Base-by-base conservation (phyloP, 2,888 invertebrate genomes). In the Micoletzkya japonica region DNA sequence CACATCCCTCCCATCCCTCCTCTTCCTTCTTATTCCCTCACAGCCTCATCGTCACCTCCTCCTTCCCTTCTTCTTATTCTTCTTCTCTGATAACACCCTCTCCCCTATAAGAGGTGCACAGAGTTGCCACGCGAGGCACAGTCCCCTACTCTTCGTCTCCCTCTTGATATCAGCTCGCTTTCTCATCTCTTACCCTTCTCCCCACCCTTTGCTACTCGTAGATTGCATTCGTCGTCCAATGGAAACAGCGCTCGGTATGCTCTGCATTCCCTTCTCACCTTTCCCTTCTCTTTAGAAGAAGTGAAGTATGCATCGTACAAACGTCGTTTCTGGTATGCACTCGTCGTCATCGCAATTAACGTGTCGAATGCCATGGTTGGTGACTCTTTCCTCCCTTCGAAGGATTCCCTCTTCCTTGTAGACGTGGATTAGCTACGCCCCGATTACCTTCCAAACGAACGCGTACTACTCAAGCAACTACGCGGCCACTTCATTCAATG, bases 341-440 rank as follows among this genome's bases (percentile, higher is more conserved):
- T 58, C 34, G 68, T 68, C 28, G 68, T 68, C 0, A 68, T 68
- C 58, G 14, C 49, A 30, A 37, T 67, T 30, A 67, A 67, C 24
- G n/a, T 68, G 4, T 30, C 17, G 37, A 64, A 70, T 50, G 64
- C 59, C 4, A 54, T 70, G 67, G 64, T 60, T 1, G 24, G 54
- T 58, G 17, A 2, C 17, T 20, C 3, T 56, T 26, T 52, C 24
- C 52, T 24, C n/a, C 52, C 52, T n/a, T 17, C n/a, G 6, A 52
- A n/a, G 10, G 52, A 24, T 14, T 14, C 6, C n/a, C 52, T 39
- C 17, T 39, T 14, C 6, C n/a, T 57, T 57, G 14, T 50, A 66
- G 64, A 66, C 87, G 56, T 88, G 88, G 88, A 87, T 88, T 28
- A 86, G 86, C 20, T 88, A 86, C 78, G 86, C 88, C 10, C 86